Conservation (phyloP, 2,888 invertebrate genomes). For the Sinelater perroti region DNA sequence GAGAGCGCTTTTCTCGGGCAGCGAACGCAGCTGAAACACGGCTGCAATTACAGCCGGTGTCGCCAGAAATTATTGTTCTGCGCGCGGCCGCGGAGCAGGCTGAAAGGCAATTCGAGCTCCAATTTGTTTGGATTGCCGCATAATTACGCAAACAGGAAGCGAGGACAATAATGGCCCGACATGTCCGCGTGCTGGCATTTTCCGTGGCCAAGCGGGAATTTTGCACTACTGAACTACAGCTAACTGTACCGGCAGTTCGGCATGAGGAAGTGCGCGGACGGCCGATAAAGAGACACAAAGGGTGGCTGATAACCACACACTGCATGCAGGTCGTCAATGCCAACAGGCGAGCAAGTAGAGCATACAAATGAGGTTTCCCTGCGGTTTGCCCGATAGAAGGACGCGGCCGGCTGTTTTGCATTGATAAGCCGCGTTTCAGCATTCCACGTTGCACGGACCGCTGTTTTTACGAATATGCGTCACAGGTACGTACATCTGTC, state of each 20-base stretch:
- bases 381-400: neutral
- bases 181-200: conserved; percentile 2
- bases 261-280: neutral
- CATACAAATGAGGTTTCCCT: conserved; percentile 8
- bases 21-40: too few relatives aligned
- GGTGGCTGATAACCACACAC: neutral
- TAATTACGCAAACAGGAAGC: conserved; percentile 17
- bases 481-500: conserved; percentile 6
- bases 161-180: conserved; percentile 10
- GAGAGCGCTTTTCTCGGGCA: too few relatives aligned
- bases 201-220: conserved; percentile 1
- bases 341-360: conserved; percentile 17
- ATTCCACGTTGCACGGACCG: neutral
- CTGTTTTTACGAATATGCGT: neutral
- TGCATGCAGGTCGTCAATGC: conserved; percentile 15
- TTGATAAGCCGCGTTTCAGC: neutral
- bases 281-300: neutral
- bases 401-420: neutral
- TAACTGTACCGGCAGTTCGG: conserved; percentile 16
- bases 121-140: conserved; percentile 7
- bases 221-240: neutral
- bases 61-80: too few relatives aligned
- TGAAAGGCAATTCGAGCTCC: conserved; percentile 2
- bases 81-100: neutral
- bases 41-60: too few relatives aligned